Base-by-base conservation (phyloP, 2,888 invertebrate genomes). In the Lottia scabra region DNA sequence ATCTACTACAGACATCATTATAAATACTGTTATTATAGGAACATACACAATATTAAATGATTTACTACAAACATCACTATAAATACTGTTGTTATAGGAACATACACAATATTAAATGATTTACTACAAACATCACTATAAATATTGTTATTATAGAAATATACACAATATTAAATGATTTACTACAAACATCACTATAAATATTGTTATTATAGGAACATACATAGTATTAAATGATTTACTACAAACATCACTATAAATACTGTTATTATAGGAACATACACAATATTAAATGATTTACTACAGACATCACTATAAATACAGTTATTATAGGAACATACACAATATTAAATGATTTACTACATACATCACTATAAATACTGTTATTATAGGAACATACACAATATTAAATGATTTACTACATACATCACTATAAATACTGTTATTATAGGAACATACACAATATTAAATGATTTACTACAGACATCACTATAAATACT, bases 81-180 rank as follows among this genome's bases (percentile, higher is more conserved):
- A 30, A 30, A 30, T 26, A 23, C 66, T 26, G 68, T 62, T 45
- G 16, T 66, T 79, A 0, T 72, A 68, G 98, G 98, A 2, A 98
- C 98, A 0, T 98, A n/a, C n/a, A n/a, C n/a, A 27, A 38, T 38
- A 38, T 38, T 38, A 38, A 38, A 38, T 38, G 38, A 38, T 38
- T 6, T 38, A 38, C 10, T 5, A 38, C 38, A 38, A 10, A 38
- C 38, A 38, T 38, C 38, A 5, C 38, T 38, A 38, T 38, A 30
- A 30, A 30, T 19, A 16, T 65, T 3, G 67, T 63, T 43, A 23
- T 65, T 79, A 0, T 73, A 68, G 98, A 98, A 1, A 98, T 98
- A 0, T 98, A 97, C 0, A 99, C 98, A 98, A 26, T 92, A 99
- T 66, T 99, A 94, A 38, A 38, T 38, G 38, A 38, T 38, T 6